Conservation (phyloP, 2,797 vertebrate genomes). For the Hafferia zeledoni region DNA sequence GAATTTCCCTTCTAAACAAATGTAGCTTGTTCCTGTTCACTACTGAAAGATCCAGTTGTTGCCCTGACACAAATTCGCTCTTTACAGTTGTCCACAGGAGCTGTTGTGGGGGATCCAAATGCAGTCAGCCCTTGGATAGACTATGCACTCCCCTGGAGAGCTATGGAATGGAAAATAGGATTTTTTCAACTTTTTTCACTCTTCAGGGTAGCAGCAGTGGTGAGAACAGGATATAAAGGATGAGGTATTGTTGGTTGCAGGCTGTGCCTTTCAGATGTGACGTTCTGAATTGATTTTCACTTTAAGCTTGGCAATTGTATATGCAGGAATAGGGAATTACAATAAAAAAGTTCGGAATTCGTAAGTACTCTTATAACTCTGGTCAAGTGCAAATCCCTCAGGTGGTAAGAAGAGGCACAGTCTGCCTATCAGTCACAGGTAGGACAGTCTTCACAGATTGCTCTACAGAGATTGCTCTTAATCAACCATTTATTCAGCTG, state of each 20-base stretch:
- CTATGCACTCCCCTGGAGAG: not conserved
- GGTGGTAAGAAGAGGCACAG: not conserved
- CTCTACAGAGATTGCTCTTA: slow-evolving; percentile 1
- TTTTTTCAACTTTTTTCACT: not conserved
- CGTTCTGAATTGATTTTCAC: not conserved
- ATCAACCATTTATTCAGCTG: slow-evolving; percentile 48
- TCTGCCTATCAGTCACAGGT: slow-evolving; percentile 1
- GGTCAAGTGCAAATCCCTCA: slow-evolving; percentile 2
- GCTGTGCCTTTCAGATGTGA: not conserved
- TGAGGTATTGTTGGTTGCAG: not conserved
- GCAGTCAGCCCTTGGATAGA: not conserved
- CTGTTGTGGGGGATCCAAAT: not conserved
- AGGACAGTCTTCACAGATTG: not conserved
- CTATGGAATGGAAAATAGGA: not conserved
- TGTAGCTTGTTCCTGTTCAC: not conserved
- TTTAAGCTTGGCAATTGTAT: not conserved
- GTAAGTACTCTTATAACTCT: not conserved
- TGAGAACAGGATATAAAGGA: not conserved
- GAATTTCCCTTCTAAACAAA: not conserved
- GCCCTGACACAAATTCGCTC: not conserved
- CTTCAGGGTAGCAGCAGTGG: not conserved
- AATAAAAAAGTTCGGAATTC: not conserved
- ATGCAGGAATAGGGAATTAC: not conserved
- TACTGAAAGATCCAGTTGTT: not conserved
- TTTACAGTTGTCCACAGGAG: not conserved